Conservation (phyloP, 2,113 vertebrate species). For the Erpornis zantholeuca region DNA sequence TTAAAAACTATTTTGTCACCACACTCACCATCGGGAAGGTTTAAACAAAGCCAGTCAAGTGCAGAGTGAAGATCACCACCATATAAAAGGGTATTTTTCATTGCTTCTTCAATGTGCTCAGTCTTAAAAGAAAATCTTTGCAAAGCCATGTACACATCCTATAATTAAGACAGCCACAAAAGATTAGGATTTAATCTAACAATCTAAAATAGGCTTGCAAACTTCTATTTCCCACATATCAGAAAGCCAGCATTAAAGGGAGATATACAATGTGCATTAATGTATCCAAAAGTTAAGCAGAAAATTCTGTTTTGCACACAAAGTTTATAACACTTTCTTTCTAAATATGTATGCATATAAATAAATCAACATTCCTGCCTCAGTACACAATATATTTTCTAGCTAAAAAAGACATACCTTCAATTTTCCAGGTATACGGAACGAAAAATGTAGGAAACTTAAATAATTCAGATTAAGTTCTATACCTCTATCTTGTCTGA, state of each 20-base stretch:
- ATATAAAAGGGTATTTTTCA: conserved; percentile 91
- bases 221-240: background rate
- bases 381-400: background rate
- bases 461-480: background rate
- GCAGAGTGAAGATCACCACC: conserved; percentile 97
- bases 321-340: background rate
- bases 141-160: conserved; percentile 95
- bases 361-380: background rate
- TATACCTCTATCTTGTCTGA: background rate
- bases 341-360: background rate
- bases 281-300: background rate
- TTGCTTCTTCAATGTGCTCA: conserved; percentile 95
- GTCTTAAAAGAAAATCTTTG: conserved; percentile 90
- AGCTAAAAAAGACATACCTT: background rate
- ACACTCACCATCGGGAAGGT: conserved; percentile 87
- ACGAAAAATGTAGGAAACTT: background rate
- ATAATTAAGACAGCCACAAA: background rate
- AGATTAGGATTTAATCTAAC: background rate
- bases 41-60: conserved; percentile 97
- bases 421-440: background rate
- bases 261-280: background rate
- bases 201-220: background rate
- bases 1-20: background rate
- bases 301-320: background rate
- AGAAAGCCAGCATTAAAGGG: background rate